phyloP scores from a whole-genome alignment of 2,797 vertebrate species.

The Helarctos malayanus region DNA sequence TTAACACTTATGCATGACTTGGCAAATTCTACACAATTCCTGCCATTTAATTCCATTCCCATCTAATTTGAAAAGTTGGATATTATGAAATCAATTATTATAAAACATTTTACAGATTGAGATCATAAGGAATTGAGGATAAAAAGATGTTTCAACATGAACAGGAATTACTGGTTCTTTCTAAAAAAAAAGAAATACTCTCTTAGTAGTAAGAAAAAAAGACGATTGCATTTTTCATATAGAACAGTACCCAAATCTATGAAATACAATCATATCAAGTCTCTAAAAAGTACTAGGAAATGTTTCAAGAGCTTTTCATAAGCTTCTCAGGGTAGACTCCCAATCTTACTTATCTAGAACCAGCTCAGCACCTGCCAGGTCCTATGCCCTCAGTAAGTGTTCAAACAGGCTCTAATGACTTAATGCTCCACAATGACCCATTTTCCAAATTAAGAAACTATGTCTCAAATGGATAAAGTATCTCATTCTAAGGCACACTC shows the following conservation, averaged over 20 bases:
- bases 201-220: not conserved
- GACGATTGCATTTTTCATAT: not conserved
- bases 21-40: conserved; percentile 38
- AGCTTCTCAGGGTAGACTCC: not conserved
- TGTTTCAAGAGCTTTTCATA: not conserved
- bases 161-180: not conserved
- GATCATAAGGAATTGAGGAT: not conserved
- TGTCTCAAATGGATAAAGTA: not conserved
- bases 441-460: conserved; percentile 49
- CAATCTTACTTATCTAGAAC: not conserved
- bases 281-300: not conserved
- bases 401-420: not conserved
- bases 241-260: not conserved
- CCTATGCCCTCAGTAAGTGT: not conserved
- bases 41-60: not conserved
- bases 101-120: conserved; percentile 26
- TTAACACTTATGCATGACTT: conserved; percentile 63
- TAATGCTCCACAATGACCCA: not conserved
- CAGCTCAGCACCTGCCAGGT: not conserved
- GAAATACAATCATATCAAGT: not conserved
- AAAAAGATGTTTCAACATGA: not conserved
- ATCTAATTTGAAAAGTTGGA: conserved; percentile 54
- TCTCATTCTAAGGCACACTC: not conserved
- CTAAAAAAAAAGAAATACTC: not conserved
- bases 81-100: conserved; percentile 54